A percentile compares a stretch with the other conserved stretches of the same genome.
phyloP scores from a whole-genome alignment of 2,797 vertebrate species.

The Alca torda region DNA sequence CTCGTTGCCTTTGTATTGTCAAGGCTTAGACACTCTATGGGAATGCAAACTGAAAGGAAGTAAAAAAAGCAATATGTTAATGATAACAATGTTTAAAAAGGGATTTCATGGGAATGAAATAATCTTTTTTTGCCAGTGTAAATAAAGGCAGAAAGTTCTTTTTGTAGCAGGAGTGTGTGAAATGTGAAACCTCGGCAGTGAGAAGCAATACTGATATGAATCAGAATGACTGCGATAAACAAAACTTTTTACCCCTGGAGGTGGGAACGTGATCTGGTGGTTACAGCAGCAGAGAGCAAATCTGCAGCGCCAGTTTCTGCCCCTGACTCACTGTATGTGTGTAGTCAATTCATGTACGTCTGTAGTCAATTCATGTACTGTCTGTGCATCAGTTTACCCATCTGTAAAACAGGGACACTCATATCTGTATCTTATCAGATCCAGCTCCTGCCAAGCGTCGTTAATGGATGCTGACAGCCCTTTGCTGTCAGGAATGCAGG shows the following conservation, averaged over 20 bases:
- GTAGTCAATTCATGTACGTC: too few relatives aligned
- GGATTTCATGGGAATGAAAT: neutral
- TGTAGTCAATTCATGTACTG: neutral
- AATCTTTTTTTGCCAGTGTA: neutral
- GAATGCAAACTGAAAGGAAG: neutral
- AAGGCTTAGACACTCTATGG: neutral
- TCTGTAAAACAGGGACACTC: neutral
- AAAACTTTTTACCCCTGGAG: neutral
- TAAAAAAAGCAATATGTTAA: neutral
- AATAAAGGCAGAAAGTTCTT: slow-evolving; percentile 31
- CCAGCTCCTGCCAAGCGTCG: neutral
- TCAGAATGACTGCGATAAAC: neutral
- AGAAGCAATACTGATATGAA: neutral
- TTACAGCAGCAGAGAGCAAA: neutral
- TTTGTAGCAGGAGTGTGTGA: neutral
- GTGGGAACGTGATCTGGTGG: neutral
- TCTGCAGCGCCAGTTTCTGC: neutral
- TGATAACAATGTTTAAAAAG: neutral
- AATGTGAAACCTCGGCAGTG: slow-evolving; percentile 1
- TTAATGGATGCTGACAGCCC: neutral
- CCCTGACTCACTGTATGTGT: neutral
- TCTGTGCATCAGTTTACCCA: neutral
- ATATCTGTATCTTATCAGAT: neutral
- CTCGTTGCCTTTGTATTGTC: neutral
- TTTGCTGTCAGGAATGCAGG: neutral